Conservation (phyloP, 2,113 vertebrate genomes). For the Lethenteron camtschaticum region DNA sequence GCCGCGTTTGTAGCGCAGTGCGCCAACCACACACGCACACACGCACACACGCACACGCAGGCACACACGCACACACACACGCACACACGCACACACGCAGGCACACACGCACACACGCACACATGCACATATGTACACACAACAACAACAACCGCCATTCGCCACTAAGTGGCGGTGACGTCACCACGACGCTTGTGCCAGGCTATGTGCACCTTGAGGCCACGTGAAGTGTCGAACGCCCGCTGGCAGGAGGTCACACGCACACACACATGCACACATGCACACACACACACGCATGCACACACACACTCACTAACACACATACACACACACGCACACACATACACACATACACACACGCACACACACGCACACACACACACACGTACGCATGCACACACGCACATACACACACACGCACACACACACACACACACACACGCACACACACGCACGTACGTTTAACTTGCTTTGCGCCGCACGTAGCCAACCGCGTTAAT, state of each 20-base stretch:
- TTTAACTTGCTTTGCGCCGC: too few relatives aligned
- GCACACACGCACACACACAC: too few relatives aligned
- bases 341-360: background rate
- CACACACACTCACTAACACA: background rate
- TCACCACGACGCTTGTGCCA: background rate
- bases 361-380: slow-evolving; percentile 2
- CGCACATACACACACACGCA: too few relatives aligned
- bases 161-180: slow-evolving; percentile 8
- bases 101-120: too few relatives aligned
- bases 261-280: background rate
- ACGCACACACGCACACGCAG: background rate
- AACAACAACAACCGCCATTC: background rate
- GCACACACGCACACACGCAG: too few relatives aligned
- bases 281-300: background rate
- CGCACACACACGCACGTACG: background rate
- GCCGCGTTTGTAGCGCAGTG: too few relatives aligned
- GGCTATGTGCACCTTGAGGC: too few relatives aligned
- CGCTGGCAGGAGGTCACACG: background rate
- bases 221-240: background rate
- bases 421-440: too few relatives aligned
- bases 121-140: background rate
- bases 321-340: background rate
- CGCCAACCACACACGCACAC: too few relatives aligned
- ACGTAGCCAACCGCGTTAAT: too few relatives aligned
- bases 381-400: too few relatives aligned